A percentile compares a stretch with the other conserved stretches of the same genome.
Conservation (phyloP, 2,797 vertebrate species). For the Onychomys arenicola region DNA sequence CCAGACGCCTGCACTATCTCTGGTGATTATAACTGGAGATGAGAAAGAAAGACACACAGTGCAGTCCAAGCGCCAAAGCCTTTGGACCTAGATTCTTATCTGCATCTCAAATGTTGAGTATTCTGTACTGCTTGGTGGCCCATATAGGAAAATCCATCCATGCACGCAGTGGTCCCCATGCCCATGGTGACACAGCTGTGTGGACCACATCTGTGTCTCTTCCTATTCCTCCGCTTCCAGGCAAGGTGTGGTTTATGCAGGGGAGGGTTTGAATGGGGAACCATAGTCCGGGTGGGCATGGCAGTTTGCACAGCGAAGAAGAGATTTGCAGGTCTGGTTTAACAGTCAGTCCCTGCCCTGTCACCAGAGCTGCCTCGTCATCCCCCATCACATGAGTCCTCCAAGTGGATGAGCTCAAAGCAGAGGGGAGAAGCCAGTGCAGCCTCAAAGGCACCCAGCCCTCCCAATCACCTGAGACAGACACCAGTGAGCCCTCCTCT, state of each 20-base stretch:
- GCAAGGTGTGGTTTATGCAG: background rate
- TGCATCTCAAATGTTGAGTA: background rate
- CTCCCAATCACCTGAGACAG: background rate
- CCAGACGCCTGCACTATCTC: background rate
- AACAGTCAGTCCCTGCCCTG: background rate
- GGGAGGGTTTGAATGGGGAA: background rate
- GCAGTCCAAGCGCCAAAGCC: background rate
- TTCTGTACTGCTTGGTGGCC: background rate
- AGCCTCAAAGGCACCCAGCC: background rate
- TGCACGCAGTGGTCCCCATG: background rate
- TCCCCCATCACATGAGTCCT: background rate
- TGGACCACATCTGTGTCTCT: background rate
- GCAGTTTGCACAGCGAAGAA: accelerated
- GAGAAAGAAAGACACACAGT: background rate
- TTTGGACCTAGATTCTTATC: background rate
- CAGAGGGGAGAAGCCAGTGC: background rate
- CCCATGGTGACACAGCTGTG: background rate
- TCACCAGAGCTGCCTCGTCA: background rate
- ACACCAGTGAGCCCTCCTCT: background rate
- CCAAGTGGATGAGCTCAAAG: background rate
- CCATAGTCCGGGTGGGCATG: too few relatives aligned
- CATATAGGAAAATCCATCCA: background rate
- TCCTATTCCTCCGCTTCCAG: background rate
- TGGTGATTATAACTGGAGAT: background rate
- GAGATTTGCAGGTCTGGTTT: background rate